Base-by-base conservation (phyloP, 1,140 invertebrate genomes). In the Aphidius ervi region DNA sequence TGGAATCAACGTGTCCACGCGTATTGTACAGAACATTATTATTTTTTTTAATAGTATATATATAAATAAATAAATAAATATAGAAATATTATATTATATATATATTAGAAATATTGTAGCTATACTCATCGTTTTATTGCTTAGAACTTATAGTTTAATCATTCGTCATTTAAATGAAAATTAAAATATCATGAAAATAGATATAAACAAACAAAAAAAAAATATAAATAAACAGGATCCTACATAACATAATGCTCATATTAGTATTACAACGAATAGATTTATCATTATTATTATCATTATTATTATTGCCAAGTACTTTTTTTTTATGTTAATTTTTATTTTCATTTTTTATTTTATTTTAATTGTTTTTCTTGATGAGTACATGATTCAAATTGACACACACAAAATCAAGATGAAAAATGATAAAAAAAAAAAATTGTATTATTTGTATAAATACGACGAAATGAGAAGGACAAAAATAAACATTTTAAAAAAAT, bases 251-350 rank as follows among this genome's bases (percentile, higher is more conserved):
- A 76, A 77, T 76, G 73, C 75, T 77, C 75, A 77, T 76, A 74
- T 69, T 76, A 77, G 75, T 77, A 75, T 76, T 76, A 75, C 75
- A 77, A 77, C 75, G 74, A 77, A 77, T 74, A 77, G 71, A 73
- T 68, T 75, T 74, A 69, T 39, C 65, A 68, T 31, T 77, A 75
- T 76, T 76, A 75, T 74, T 76, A 77, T 74, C 73, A 77, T 76
- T 74, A 77, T 70, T 72, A 69, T 39, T 65, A 68, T 73, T 67
- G 66, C 59, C 64, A 70, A 63, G 66, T 69, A 67, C 63, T 63
- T 69, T 67, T 65, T 16, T 67, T 37, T 41, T 55, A 61, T 67
- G 68, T 53, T 39, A 53, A 53, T 39, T 39, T n/a, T 54, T 16
- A 42, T 42, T 40, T 23, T 23, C 23, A 2, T 54, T 42, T n/a